Evolutionary conservation across 2,797 vertebrate genomes (phyloP).

Genomic region (Sebastes taczanowskii): DNA sequence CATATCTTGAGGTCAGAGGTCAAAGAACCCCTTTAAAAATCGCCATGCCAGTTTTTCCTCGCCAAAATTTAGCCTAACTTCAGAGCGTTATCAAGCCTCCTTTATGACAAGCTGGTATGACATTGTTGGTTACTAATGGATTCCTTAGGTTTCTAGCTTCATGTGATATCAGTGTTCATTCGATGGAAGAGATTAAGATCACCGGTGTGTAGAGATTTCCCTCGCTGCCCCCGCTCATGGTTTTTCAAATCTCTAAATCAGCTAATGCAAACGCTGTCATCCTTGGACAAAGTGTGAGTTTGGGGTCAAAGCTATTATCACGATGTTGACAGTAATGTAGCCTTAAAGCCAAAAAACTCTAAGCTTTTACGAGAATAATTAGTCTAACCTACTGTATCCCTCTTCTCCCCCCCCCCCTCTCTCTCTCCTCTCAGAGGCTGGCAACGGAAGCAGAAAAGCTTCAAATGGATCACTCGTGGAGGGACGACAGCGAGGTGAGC

Average conservation of each 20-base stretch:
- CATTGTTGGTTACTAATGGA: no score
- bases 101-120: no score
- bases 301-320: neutral
- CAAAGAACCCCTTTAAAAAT: no score
- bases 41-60: no score
- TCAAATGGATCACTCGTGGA: constrained; percentile 89
- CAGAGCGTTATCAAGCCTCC: no score
- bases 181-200: neutral
- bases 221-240: neutral
- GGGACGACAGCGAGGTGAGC: constrained; percentile 88
- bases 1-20: no score
- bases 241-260: neutral
- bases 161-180: no score
- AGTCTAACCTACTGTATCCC: neutral
- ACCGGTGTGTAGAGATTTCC: neutral
- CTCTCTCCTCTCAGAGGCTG: constrained; percentile 80
- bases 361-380: neutral
- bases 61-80: no score
- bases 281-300: neutral
- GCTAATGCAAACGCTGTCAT: neutral
- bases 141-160: no score
- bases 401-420: neutral
- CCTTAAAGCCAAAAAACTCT: neutral
- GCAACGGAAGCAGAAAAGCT: constrained; percentile 87
- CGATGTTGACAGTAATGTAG: neutral